Conservation (phyloP, 2,888 invertebrate species). For the Heliconius hortense region DNA sequence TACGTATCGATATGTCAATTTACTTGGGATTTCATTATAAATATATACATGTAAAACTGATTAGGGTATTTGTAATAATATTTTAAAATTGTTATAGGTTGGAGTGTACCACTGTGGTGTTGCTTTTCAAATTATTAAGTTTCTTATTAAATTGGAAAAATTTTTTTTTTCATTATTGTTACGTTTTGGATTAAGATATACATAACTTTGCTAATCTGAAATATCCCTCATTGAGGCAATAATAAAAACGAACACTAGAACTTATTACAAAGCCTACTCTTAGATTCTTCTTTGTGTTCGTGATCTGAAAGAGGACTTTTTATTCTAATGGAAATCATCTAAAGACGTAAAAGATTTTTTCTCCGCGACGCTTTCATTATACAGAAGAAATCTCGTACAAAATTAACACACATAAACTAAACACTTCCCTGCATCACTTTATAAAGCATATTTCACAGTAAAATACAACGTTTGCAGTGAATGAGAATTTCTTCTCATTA, state of each 20-base stretch:
- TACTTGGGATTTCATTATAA: constrained; percentile 15
- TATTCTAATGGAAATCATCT: constrained; percentile 36
- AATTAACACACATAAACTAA: constrained; percentile 40
- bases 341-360: constrained; percentile 29
- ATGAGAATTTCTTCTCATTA: constrained; percentile 46
- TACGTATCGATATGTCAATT: constrained; percentile 52
- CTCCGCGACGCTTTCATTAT: constrained; percentile 30
- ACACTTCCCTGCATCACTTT: constrained; percentile 39
- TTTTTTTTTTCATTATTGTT: background rate
- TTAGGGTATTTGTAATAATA: background rate
- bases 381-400: constrained; percentile 32
- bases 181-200: background rate
- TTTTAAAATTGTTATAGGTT: background rate
- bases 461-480: constrained; percentile 44
- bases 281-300: constrained; percentile 33
- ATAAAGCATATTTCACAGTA: constrained; percentile 38
- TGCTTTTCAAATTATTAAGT: background rate
- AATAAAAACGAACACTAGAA: constrained; percentile 31
- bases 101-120: background rate
- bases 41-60: background rate
- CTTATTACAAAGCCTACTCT: constrained; percentile 36
- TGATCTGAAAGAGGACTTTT: constrained; percentile 36
- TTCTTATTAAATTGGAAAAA: background rate
- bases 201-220: constrained; percentile 8
- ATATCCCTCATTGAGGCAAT: constrained; percentile 31